phyloP scores from a whole-genome alignment of 2,797 vertebrate species.

The Sarcophilus harrisii region DNA sequence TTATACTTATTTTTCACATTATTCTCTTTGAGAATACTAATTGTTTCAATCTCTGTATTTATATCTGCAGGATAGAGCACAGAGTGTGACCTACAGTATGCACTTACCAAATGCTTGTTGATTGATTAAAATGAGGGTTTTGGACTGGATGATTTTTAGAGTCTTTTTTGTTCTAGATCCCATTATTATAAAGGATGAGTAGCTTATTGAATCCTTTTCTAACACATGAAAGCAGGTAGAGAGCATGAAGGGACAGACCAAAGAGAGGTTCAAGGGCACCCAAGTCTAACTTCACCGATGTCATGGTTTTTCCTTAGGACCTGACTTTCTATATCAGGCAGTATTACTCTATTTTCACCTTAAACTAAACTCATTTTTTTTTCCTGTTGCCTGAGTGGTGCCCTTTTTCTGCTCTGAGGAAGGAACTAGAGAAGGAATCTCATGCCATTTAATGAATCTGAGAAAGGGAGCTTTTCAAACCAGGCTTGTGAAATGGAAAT shows the following conservation, averaged over 20 bases:
- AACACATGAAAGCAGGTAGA: not conserved
- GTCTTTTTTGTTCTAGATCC: not conserved
- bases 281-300: not conserved
- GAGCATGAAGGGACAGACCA: not conserved
- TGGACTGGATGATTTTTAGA: not conserved
- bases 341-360: not conserved
- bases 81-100: not conserved
- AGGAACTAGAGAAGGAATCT: not conserved
- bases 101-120: not conserved
- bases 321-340: not conserved
- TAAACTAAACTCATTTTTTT: not conserved
- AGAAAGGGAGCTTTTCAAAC: not conserved
- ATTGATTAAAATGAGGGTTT: not conserved
- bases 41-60: not conserved
- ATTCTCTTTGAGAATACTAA: not conserved
- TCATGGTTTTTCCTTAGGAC: not conserved
- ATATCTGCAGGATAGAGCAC: not conserved
- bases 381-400: not conserved
- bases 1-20: not conserved
- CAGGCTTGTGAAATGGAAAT: not conserved
- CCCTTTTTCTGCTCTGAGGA: not conserved
- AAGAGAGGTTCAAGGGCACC: not conserved
- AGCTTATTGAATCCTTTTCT: not conserved
- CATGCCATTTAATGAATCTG: not conserved
- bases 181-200: not conserved